Evolutionary conservation across 2,888 invertebrate genomes (phyloP), one percentile per base, ranked within the genome.

Genomic region (Ichneumoninae sp.): DNA sequence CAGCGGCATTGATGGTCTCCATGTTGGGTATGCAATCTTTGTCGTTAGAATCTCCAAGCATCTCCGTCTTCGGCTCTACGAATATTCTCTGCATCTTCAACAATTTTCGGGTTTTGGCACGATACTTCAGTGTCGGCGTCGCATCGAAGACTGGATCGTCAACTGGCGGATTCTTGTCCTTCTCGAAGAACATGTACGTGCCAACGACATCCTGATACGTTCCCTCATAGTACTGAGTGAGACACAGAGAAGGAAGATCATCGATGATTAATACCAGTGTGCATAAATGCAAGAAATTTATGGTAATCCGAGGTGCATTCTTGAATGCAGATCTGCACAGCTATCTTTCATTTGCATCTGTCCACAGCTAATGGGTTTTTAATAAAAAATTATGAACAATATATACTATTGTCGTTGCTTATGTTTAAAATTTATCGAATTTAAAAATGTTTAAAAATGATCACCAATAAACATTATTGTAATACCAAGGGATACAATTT

Each of bases 161-260:
- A 3, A 89, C 83, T 0, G 85, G 83, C 76, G 94, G 94, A 54
- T 95, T 93, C 44, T 95, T 93, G 85, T 96, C 95, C 89, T 96
- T 95, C 91, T 96, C 95, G 91, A 97, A 97, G 91, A 97, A 96
- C 91, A 97, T 94, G 87, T 96, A 96, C 19, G 97, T 97, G 26
- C 97, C 97, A 83, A 96, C 92, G 8, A 96, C 94, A 91, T 96
- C 95, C 90, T 96, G 96, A 93, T 96, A 97, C 73, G 95, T 95
- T 22, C 97, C 97, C 96, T 92, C 89, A 93, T 94, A 94, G 86
- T 93, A 93, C 94, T 93, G 76, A 63, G 4, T 1, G 66, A 79
- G 69, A 63, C 40, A 85, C 10, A 16, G 30, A 78, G 1, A 63
- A 26, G 36, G n/a, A 44, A 54, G 19, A 30, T 3, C 10, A 68